Evolutionary conservation across 2,888 invertebrate species (phyloP), one percentile per base, ranked within the genome.

Genomic region (Mimumesa dahlbomi): DNA sequence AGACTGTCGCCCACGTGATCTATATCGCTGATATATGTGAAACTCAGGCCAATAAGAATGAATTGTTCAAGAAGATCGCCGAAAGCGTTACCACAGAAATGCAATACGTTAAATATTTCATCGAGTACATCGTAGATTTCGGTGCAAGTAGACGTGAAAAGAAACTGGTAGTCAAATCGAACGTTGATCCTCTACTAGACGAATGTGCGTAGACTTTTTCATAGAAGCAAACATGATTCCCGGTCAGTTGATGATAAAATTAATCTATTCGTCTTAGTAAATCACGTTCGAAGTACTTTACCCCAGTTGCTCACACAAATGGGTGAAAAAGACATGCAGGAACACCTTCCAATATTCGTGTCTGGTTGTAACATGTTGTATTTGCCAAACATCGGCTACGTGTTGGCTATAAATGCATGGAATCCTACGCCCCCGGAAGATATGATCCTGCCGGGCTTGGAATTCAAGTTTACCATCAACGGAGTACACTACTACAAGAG

Each of bases 301-400:
- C 93, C 94, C 38, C 92, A 93, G 46, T 90, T 95, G 48, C 93
- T 97, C 91, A 93, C 94, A 0, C 92, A 92, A 59, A 93, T 95
- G 16, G 95, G 95, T 0, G 90, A 92, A 71, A 91, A 93, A 72
- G 95, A 96, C 78, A 90, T 95, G 73, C 90, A 92, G 38, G 67
- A 81, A 11, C 91, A 93, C 22, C 90, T 96, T 29, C 94, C 94
- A 0, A 89, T 91, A 1, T 93, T 92, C 86, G 91, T 96, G 34
- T 89, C 91, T 21, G 92, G 93, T 79, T 95, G 94, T 83, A 91
- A 92, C 13, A 92, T 95, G 89, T 88, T 94, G 54, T 94, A 94
- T 86, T 91, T 95, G 84, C 94, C 95, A 0, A 94, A 95, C 87
- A 91, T 95, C 70, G 95, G 97, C 0, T 96, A 95, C 89, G 90